A percentile compares a stretch with the other conserved stretches of the same genome.
These are phyloP conservation scores for Malthinus flaveolus DNA, from an alignment of 2,888 invertebrate species.

Conservation along the genomic window DNA sequence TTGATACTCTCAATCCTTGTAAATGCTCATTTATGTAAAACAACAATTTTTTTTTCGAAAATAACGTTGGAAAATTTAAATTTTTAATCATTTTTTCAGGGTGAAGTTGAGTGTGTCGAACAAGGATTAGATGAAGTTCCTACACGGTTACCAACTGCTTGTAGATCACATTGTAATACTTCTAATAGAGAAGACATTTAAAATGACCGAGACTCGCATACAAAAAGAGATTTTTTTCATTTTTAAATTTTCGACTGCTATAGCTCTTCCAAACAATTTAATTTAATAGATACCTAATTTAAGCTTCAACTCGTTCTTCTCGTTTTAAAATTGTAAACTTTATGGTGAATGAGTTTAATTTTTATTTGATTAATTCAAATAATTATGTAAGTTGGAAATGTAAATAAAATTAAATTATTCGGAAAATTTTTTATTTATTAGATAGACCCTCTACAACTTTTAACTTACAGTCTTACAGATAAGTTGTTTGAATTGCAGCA, in stretches of 20 bases:
- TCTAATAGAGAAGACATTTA: conserved; percentile 45
- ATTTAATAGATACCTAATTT: not conserved
- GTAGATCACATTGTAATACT: conserved; percentile 46
- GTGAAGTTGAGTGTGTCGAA: conserved; percentile 62
- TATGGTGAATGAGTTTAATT: not conserved
- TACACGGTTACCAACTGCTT: conserved; percentile 58
- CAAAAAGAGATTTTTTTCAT: too few relatives aligned
- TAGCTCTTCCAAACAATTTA: not conserved
- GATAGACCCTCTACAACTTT: too few relatives aligned
- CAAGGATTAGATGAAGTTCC: conserved; percentile 67
- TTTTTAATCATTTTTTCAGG: conserved; percentile 55
- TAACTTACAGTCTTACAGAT: too few relatives aligned
- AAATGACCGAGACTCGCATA: too few relatives aligned
- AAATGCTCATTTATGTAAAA: too few relatives aligned
- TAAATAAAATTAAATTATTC: conserved; percentile 1
- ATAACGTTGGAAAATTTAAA: conserved; percentile 11
- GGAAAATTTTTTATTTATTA: not conserved
- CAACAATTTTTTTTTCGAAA: too few relatives aligned
- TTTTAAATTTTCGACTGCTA: not conserved
- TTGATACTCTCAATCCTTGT: too few relatives aligned
- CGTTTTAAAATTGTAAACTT: not conserved
- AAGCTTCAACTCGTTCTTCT: too few relatives aligned
- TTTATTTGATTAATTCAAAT: not conserved
- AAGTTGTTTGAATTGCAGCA: not conserved
- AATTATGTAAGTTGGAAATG: not conserved